Base-by-base conservation (phyloP, 2,888 invertebrate genomes). In the Pandemis corylana region DNA sequence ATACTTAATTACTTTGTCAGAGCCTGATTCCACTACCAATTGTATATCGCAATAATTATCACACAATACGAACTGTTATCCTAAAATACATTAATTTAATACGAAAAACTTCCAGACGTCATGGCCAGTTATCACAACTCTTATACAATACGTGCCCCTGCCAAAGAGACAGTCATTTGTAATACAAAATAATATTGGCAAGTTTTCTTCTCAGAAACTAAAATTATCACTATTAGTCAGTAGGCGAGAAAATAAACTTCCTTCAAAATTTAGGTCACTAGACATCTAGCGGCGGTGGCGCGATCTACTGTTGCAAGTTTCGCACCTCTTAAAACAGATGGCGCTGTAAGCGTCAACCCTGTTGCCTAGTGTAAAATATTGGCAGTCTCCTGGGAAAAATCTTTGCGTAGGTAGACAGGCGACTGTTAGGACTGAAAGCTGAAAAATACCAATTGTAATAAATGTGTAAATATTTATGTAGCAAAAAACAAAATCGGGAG, bases 101-200 rank as follows among this genome's bases (percentile, higher is more conserved):
- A 64, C 15, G 0, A 12, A 64, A 10, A 46, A 42, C 46, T 64
- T 69, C 51, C 51, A 51, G 61, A 53, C 51, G 66, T 69, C 69
- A 70, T 61, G 65, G 69, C 51, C 44, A 51, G 53, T 65, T 61
- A 66, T 70, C 65, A 61, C 65, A 28, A 69, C 69, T 36, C 28
- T 65, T 70, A 66, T 70, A 70, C 75, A 75, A 70, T 67, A 73
- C 15, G 20, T 7, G 41, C 56, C 46, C n/a, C 77, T 81, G 79
- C 79, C 79, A 83, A 82, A 83, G 53, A 79, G 68, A 77, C 68
- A 77, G 75, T 80, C 77, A 80, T 70, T 76, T 79, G 75, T 71
- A 56, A 71, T 75, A 77, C 77, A 65, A 76, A 80, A 77, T 76
- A 78, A 78, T 80, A 79, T 79, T 80, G 80, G 78, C 77, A 70